Evolutionary conservation across 2,888 invertebrate species (phyloP), one percentile per base, ranked within the genome.

Genomic region (Leptogaster cylindrica): DNA sequence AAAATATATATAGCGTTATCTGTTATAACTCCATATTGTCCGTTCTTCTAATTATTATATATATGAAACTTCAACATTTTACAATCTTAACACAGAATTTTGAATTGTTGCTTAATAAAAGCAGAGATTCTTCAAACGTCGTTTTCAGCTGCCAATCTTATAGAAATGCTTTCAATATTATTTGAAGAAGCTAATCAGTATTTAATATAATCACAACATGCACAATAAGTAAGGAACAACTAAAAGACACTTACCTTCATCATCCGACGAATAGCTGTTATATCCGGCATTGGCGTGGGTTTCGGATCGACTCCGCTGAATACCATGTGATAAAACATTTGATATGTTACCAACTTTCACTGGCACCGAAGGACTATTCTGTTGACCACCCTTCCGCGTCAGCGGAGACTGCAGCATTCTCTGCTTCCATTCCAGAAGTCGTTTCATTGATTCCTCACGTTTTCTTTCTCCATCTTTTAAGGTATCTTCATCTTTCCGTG

Each of bases 401-500:
- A 94, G 81, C 5, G 94, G 93, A 10, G 93, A 93, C 79, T 93
- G 93, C 73, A 94, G 82, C 94, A 95, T 94, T 74, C 93, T 85
- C 81, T 94, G 93, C 79, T 94, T 94, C 94, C 94, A 94, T 81
- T 94, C 94, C 51, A 94, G 82, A 68, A 94, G 81, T 20, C 94
- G 86, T 81, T 93, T 93, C 93, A 94, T 94, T 7, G 93, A 94
- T 79, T 94, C 94, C 82, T 94, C 94, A 25, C 93, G 86, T 83
- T 91, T 92, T 76, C 89, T 87, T 77, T 91, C 91, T 16, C 91
- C 91, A 72, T 91, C 90, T 70, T 75, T 75, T 0, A 74, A 72
- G 23, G 71, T 70, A 71, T 84, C 82, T 73, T 83, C 82, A 73
- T 82, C 85, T 78, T 77, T 86, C 80, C 79, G 79, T 52, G 92